Base-by-base conservation (phyloP, 2,797 vertebrate species). In the Choloepus didactylus region DNA sequence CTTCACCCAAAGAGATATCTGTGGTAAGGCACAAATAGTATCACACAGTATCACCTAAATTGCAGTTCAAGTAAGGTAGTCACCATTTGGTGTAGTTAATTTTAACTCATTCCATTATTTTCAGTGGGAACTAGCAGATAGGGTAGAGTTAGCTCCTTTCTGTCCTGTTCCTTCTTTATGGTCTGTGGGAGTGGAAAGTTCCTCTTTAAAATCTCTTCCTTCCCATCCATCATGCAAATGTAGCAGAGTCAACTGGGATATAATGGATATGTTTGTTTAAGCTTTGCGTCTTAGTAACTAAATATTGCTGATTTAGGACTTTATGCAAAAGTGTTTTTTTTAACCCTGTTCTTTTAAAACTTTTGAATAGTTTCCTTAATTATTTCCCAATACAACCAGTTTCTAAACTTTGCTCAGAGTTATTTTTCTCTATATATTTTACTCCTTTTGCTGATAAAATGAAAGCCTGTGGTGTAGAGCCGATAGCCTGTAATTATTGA, bases 81-180 rank as follows among this genome's bases (percentile, higher is more conserved):
- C 49, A 69, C 25, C 27, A 80, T 66, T 70, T 70, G 35, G n/a
- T 35, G 35, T 27, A 19, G 72, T 14, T 88, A 59, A 91, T 56
- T 69, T 85, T 86, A 94, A 94, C 64, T 84, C 12, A 86, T 81
- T 85, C 27, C 2, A n/a, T 64, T 73, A 62, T 87, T 75, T 92
- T 54, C 62, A 3, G 15, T 41, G 46, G 64, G 49, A 76, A 72
- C 31, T 38, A 67, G 41, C 6, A 44, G 25, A 73, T 6, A 83
- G 64, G 21, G 21, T 70, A n/a, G 38, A 12, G 2, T 12, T 44
- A 12, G 6, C 25, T 91, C n/a, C 5, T 54, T 72, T 59, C 77
- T 66, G 4, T n/a, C 7, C 25, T 60, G 3, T 9, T 84, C n/a
- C 35, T 3, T 76, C 81, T 82, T 38, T 66, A 44, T 62, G 25